Evolutionary conservation across 2,113 vertebrate genomes (phyloP), one percentile per base, ranked within the genome.

Genomic region (Poeciliopsis prolifica): DNA sequence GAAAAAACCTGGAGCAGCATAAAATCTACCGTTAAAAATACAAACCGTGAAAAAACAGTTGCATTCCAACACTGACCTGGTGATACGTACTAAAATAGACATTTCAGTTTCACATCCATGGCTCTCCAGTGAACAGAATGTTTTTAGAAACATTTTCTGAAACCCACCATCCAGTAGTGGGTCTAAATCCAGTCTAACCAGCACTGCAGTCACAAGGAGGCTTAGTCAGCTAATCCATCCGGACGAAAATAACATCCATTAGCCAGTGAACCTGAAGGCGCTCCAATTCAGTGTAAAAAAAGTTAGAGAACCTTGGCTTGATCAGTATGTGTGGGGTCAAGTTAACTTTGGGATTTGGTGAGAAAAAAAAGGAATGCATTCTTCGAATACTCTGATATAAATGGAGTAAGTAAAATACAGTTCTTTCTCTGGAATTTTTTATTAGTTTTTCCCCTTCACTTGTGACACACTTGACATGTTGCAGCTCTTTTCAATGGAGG

Each of bases 191-290:
- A 87, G 88, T 79, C 87, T 77, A 76, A 22, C 75, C 68, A 61
- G 86, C 81, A 44, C 82, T 58, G 48, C 82, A 61, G 86, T 93
- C 94, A 94, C 92, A 92, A 90, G 91, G 78, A 89, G 89, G 89
- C 90, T 92, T 93, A 91, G 84, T 82, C 84, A 79, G 80, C 78
- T 94, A 90, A 94, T 94, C 90, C 88, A 81, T 78, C 66, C 82
- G 84, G 83, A 76, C 75, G 81, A 88, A 81, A 89, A 92, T 72
- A 89, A 86, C 78, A 84, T 69, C 68, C 82, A 80, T 79, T 83
- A 85, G 69, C 69, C 75, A 72, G 80, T 76, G 65, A 84, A 85
- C 75, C 77, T 42, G 54, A 78, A 84, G 61, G 68, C 62, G 75
- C 67, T 82, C 35, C 68, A 6, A 24, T 68, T 68, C 60, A 68